Conservation (phyloP, 2,113 vertebrate genomes). For the Catharus fuscescens region DNA sequence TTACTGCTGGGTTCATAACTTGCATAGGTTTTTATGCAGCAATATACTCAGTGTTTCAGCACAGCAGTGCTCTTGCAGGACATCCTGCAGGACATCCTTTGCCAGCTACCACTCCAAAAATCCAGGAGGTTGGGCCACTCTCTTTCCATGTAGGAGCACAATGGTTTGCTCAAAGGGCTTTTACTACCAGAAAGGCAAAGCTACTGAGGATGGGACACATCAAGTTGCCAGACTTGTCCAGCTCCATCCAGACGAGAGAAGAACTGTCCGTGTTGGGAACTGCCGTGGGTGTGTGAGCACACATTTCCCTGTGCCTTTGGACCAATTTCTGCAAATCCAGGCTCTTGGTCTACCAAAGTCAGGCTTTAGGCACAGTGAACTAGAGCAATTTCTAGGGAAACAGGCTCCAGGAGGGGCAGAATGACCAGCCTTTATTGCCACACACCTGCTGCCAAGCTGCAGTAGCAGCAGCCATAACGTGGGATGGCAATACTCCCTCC, state of each 20-base stretch:
- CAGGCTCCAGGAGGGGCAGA: not conserved
- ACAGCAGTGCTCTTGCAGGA: not conserved
- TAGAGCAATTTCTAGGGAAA: not conserved
- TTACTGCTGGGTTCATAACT: not conserved
- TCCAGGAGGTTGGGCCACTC: not conserved
- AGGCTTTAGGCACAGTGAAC: not conserved
- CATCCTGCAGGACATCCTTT: not conserved
- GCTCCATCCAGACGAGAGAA: not conserved
- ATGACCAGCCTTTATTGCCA: not conserved
- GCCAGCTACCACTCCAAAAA: not conserved
- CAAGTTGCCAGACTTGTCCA: not conserved
- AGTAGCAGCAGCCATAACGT: not conserved
- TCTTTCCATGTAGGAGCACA: not conserved
- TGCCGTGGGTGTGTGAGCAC: rapidly evolving
- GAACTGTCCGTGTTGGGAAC: not conserved
- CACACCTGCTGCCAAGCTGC: not conserved
- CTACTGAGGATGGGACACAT: not conserved
- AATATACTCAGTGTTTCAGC: not conserved
- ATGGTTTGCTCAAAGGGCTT: not conserved
- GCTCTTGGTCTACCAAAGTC: not conserved
- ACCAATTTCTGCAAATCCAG: not conserved
- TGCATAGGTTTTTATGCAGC: not conserved
- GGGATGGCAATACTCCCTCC: not conserved
- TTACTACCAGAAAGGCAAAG: not conserved
- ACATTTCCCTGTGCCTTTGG: not conserved